Percentiles rank a stretch among this genome's conserved stretches.
Evolutionary conservation across 2,797 vertebrate genomes (phyloP).

Genomic region (Tragelaphus eurycerus): DNA sequence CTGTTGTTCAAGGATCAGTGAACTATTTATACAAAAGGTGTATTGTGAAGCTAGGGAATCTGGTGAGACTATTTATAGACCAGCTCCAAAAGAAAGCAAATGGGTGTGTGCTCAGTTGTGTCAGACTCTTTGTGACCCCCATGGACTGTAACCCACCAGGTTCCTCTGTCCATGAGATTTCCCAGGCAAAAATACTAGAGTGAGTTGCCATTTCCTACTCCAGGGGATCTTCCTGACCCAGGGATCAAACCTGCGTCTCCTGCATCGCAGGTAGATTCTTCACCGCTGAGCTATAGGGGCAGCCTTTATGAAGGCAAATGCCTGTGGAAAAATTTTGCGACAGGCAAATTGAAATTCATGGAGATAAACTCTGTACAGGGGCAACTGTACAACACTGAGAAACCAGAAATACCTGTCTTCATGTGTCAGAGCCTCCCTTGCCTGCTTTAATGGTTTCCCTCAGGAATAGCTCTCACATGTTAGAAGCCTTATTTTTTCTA

Average conservation of each 20-base stretch:
- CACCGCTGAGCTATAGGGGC: background rate
- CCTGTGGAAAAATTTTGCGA: background rate
- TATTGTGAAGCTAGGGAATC: conserved; percentile 60
- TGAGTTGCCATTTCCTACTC: background rate
- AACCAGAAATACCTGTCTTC: background rate
- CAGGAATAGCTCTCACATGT: background rate
- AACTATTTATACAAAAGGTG: conserved; percentile 67
- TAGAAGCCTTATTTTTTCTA: background rate
- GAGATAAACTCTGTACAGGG: background rate
- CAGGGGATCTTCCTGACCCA: background rate
- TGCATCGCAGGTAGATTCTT: background rate
- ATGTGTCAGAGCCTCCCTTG: background rate
- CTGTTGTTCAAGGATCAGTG: background rate
- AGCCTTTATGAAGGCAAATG: background rate
- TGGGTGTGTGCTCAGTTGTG: background rate
- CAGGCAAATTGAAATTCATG: background rate
- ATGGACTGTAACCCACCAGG: background rate
- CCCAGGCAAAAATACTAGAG: background rate
- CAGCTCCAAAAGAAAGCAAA: background rate
- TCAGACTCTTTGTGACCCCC: background rate
- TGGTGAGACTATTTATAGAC: conserved; percentile 52
- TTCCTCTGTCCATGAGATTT: background rate
- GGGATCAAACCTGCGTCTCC: background rate
- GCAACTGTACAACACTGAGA: background rate
- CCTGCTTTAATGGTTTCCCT: background rate